Evolutionary conservation across 2,797 vertebrate genomes (phyloP), one percentile per base, ranked within the genome.

Genomic region (Nyctibius grandis): DNA sequence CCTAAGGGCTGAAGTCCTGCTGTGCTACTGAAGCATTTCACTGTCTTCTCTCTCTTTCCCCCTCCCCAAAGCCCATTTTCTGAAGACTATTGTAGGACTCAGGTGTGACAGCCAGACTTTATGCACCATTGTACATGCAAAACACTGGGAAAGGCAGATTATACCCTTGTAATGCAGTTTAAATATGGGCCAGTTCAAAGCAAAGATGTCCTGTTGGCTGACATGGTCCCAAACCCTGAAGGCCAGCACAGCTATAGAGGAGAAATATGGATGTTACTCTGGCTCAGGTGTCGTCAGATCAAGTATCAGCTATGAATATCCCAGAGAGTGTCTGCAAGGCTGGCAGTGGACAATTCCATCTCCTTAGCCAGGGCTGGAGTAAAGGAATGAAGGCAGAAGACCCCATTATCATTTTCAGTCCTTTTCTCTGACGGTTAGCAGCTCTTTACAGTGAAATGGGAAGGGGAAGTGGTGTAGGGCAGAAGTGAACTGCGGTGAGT

Each of bases 111-210:
- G 21, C 2, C 29, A 44, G 70, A 19, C 5, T 57, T 68, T 61
- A 29, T 15, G 51, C 42, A 6, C 5, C 23, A 8, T 1, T 47
- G 25, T 29, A 22, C 1, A 1, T 9, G 34, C 15, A 87, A 29
- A 91, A 53, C 36, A 6, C 22, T 0, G 36, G 40, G 47, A 15
- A 36, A 50, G 59, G 2, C 9, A 26, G 61, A 40, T 73, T 7
- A 9, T 4, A 42, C 8, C 33, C 12, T 25, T 56, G 45, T 23
- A n/a, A 29, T 0, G 6, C 2, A 19, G 34, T 15, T 26, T 80
- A 83, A 76, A 33, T 2, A 36, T 2, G 29, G 28, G 36, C 7
- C 42, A 53, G 33, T 21, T 78, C 61, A 72, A 74, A 33, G 12
- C 4, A 60, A 33, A 38, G 42, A 4, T 51, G 38, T 11, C 21